Percentiles rank a stretch among this genome's conserved stretches.
Conservation (phyloP, 2,797 vertebrate genomes). For the Danionella dracula region DNA sequence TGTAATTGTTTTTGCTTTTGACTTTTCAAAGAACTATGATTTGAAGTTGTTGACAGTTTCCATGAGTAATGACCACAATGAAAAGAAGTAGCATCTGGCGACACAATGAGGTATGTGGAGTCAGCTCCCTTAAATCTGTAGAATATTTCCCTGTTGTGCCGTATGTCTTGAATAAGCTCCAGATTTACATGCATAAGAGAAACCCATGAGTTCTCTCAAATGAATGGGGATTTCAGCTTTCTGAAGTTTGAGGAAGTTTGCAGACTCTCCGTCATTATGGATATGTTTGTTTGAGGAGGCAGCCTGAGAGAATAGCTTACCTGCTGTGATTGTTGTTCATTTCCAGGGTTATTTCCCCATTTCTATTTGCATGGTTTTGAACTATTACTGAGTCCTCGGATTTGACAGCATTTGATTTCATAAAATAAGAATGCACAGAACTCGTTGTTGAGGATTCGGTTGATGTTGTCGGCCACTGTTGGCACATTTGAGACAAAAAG, state of each 20-base stretch:
- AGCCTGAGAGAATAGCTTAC: constrained; percentile 24
- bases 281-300: constrained; percentile 7
- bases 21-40: background rate
- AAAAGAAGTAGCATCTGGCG: background rate
- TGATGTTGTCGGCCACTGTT: background rate
- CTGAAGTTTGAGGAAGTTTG: constrained; percentile 37
- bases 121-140: background rate
- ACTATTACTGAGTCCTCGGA: constrained; percentile 28
- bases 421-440: background rate
- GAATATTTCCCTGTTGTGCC: background rate
- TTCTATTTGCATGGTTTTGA: constrained; percentile 35
- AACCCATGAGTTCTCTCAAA: constrained; percentile 1
- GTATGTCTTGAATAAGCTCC: background rate
- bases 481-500: too few species aligned
- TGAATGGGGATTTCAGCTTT: constrained; percentile 19
- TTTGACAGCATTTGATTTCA: constrained; percentile 7
- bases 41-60: background rate
- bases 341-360: constrained; percentile 47
- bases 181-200: background rate
- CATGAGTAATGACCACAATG: background rate
- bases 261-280: constrained; percentile 16
- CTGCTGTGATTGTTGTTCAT: constrained; percentile 49
- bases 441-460: background rate
- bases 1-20: too few species aligned
- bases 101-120: too few species aligned